Evolutionary conservation across 2,113 vertebrate genomes (phyloP), one percentile per base, ranked within the genome.

Genomic region (Hydrolagus affinis): DNA sequence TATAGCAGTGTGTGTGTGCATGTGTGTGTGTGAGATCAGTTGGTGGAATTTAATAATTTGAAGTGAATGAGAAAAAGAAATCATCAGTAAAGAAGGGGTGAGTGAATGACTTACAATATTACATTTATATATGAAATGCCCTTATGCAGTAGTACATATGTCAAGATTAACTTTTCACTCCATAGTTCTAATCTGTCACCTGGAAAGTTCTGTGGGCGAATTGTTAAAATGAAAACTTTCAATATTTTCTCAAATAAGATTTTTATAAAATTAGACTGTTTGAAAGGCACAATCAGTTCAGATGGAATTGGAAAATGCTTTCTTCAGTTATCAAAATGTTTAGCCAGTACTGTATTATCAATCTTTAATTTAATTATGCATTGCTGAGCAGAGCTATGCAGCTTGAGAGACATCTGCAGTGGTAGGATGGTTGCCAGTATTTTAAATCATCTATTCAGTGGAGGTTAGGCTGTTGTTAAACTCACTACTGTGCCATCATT

Each of bases 381-480:
- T 28, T 30, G 62, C 78, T 62, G 66, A 83, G 28, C 60, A 28
- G 28, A 66, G 12, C 14, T 66, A 23, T 19, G 21, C 60, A 32
- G 60, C 78, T 21, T 44, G 59, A 83, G 78, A 66, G 60, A 83
- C 78, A 83, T 64, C 60, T 83, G 78, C 62, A 83, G 28, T 17
- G 66, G 66, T 32, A 83, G 78, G 78, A 83, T 19, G 28, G 60
- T 44, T 83, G 78, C 78, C 78, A 83, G 28, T 66, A 19, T 83
- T 32, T 30, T 23, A 44, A 64, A 83, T 83, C 60, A 83, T 83
- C 78, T 83, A 83, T 83, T 83, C 78, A 83, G 78, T 15, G 30
- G 78, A 83, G 78, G 23, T 83, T 66, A 66, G 60, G 78, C 78
- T 83, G 78, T 83, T 83, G 78, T 83, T 83, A 83, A 66, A 66